These are phyloP conservation scores for Chlorospingus flavigularis DNA, from an alignment of 2,797 vertebrate genomes.

Conservation along the genomic window DNA sequence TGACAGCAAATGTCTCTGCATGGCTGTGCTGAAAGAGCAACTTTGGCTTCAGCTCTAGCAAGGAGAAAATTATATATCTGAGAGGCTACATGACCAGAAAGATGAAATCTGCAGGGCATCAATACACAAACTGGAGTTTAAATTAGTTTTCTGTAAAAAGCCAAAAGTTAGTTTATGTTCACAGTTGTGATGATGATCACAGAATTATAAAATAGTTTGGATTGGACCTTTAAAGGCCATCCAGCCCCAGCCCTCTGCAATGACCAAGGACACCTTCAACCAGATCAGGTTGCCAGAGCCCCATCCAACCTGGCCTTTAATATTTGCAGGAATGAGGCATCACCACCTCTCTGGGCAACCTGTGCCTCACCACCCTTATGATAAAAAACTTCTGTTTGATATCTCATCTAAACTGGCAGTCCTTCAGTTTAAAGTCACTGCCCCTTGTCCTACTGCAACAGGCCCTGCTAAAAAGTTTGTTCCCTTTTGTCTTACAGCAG, in stretches of 20 bases:
- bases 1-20: neutral
- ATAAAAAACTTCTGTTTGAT: neutral
- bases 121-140: neutral
- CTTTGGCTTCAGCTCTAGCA: neutral
- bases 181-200: neutral
- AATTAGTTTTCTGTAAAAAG: neutral
- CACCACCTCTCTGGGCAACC: no score
- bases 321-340: neutral
- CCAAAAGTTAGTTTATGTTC: neutral
- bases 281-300: neutral
- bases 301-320: neutral
- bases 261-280: neutral
- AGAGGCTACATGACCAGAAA: neutral
- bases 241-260: neutral
- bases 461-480: neutral
- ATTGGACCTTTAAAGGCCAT: neutral
- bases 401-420: neutral
- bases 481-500: neutral
- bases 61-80: neutral
- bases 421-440: neutral
- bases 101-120: neutral
- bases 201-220: neutral
- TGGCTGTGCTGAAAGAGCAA: neutral
- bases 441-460: neutral
- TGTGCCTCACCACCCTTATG: neutral